These are phyloP conservation scores for Clanis bilineata DNA, from an alignment of 2,888 invertebrate genomes.

Conservation along the genomic window DNA sequence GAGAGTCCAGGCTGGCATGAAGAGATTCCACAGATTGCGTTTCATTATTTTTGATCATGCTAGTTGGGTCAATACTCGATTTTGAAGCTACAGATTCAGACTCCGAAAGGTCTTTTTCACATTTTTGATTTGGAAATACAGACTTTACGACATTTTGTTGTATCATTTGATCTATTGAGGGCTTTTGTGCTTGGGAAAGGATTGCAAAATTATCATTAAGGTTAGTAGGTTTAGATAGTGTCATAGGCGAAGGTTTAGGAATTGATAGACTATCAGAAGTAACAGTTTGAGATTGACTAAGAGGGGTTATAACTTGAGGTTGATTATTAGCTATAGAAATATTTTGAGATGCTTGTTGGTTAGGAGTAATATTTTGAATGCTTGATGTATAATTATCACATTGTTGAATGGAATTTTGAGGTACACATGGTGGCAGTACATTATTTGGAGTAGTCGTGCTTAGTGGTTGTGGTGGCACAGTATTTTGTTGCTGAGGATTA, in stretches of 20 bases:
- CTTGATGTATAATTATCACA: constrained; percentile 38
- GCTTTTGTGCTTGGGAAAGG: constrained; percentile 51
- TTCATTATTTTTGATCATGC: constrained; percentile 49
- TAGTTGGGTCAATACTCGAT: constrained; percentile 55
- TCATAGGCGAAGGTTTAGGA: constrained; percentile 37
- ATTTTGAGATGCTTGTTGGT: constrained; percentile 46
- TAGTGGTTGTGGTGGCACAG: constrained; percentile 26
- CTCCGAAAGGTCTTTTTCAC: constrained; percentile 67
- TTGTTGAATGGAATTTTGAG: constrained; percentile 48
- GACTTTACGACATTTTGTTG: constrained; percentile 48
- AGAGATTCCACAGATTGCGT: constrained; percentile 51
- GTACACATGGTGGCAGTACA: constrained; percentile 29
- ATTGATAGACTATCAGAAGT: constrained; percentile 46
- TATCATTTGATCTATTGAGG: constrained; percentile 46
- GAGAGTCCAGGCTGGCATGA: constrained; percentile 44
- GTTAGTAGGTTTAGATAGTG: constrained; percentile 40
- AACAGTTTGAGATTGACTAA: constrained; percentile 42
- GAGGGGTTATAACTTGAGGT: constrained; percentile 28
- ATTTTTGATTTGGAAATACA: constrained; percentile 53
- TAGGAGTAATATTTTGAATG: constrained; percentile 43
- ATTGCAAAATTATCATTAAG: constrained; percentile 43
- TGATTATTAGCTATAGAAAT: constrained; percentile 32
- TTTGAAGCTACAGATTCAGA: constrained; percentile 61
- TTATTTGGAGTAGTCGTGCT: constrained; percentile 25
- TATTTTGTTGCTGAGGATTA: constrained; percentile 32